phyloP scores from a whole-genome alignment of 1,140 invertebrate species.

The Hormaphis cornu region DNA sequence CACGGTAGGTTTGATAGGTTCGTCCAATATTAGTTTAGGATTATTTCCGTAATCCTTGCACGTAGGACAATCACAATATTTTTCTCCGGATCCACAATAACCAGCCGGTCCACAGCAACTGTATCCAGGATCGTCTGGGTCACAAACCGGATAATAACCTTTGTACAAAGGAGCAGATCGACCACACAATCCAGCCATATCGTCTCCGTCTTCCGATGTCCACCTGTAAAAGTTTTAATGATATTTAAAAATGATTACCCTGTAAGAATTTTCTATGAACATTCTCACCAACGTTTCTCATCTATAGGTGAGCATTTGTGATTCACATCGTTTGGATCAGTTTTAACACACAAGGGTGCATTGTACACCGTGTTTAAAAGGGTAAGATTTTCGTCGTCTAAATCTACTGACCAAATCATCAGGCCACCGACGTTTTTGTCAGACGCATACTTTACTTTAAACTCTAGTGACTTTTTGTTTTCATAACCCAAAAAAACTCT shows the following conservation, averaged over 20 bases:
- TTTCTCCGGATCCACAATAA: slow-evolving; percentile 35
- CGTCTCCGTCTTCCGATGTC: slow-evolving; percentile 34
- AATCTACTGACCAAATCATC: slow-evolving; percentile 36
- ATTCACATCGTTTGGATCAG: slow-evolving; percentile 31
- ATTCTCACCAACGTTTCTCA: slow-evolving; percentile 32
- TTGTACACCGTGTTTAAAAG: slow-evolving; percentile 26
- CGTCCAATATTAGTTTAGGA: slow-evolving; percentile 33
- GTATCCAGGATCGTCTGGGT: slow-evolving; percentile 36
- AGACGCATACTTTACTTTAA: slow-evolving; percentile 33
- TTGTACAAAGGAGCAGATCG: slow-evolving; percentile 35
- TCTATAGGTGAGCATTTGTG: slow-evolving; percentile 35
- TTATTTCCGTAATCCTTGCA: slow-evolving; percentile 34
- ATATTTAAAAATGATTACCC: background rate
- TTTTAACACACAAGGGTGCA: slow-evolving; percentile 22
- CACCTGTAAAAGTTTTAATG: slow-evolving; percentile 18
- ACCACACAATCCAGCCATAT: slow-evolving; percentile 35
- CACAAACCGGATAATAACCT: slow-evolving; percentile 36
- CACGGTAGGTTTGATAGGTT: slow-evolving; percentile 34
- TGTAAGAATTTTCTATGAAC: background rate
- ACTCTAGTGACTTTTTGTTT: slow-evolving; percentile 29
- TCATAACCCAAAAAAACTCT: slow-evolving; percentile 35
- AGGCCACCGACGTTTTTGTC: slow-evolving; percentile 35
- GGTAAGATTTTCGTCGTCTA: slow-evolving; percentile 33
- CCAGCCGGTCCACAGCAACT: slow-evolving; percentile 34
- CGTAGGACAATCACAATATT: slow-evolving; percentile 34